Evolutionary conservation across 2,113 vertebrate species (phyloP).

Genomic region (Platichthys stellatus): DNA sequence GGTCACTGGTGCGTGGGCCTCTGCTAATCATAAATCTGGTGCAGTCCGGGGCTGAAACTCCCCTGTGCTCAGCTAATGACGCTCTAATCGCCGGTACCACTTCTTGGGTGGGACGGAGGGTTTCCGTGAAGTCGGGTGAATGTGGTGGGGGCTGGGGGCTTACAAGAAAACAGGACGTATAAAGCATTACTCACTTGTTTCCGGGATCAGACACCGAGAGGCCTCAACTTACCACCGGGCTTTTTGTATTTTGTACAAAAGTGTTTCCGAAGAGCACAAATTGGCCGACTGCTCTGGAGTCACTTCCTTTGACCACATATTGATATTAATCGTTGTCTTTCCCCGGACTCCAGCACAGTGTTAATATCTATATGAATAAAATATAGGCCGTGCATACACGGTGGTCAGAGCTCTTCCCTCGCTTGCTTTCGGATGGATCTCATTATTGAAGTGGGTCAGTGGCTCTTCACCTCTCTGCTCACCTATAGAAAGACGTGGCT

Average conservation of each 20-base stretch:
- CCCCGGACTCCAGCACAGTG: conserved; percentile 25
- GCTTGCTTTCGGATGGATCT: conserved; percentile 45
- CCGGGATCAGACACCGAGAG: conserved; percentile 57
- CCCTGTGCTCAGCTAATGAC: conserved; percentile 71
- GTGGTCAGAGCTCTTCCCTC: conserved; percentile 22
- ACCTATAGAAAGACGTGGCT: conserved; percentile 58
- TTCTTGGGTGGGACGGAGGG: conserved; percentile 57
- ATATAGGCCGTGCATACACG: conserved; percentile 52
- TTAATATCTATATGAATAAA: conserved; percentile 77
- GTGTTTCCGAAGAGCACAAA: conserved; percentile 59
- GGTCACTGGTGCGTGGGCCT: conserved; percentile 73
- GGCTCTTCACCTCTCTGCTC: conserved; percentile 62
- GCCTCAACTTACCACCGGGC: conserved; percentile 61
- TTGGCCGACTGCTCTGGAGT: conserved; percentile 55
- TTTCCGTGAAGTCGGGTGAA: conserved; percentile 14
- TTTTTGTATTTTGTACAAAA: conserved; percentile 65
- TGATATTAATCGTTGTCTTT: conserved; percentile 63
- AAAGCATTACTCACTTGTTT: conserved; percentile 65
- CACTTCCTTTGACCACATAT: conserved; percentile 59
- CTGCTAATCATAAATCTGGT: conserved; percentile 76
- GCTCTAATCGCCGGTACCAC: conserved; percentile 64
- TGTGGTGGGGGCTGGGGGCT: conserved; percentile 28
- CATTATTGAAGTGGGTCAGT: conserved; percentile 70
- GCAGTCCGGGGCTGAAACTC: conserved; percentile 65
- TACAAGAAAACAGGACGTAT: conserved; percentile 20